Evolutionary conservation across 1,140 invertebrate genomes (phyloP).

Genomic region (Proales similis): DNA sequence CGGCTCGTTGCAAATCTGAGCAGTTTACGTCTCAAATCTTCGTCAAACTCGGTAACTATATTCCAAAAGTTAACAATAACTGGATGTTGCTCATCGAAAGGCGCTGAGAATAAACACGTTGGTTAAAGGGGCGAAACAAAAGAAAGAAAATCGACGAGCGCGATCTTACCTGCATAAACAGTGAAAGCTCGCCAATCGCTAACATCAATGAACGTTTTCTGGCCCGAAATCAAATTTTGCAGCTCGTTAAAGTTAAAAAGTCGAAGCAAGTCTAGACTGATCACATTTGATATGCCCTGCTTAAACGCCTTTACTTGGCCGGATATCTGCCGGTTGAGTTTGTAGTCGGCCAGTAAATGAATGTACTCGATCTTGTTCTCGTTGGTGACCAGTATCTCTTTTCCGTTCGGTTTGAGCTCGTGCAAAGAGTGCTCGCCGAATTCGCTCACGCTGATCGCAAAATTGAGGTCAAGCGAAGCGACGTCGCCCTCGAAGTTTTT

Average conservation of each 20-base stretch:
- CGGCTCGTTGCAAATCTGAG: slow-evolving; percentile 95
- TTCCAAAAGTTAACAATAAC: slow-evolving; percentile 75
- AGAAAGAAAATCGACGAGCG: not conserved
- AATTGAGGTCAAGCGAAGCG: slow-evolving; percentile 60
- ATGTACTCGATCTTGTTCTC: slow-evolving; percentile 92
- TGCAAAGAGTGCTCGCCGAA: slow-evolving; percentile 68
- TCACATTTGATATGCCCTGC: slow-evolving; percentile 72
- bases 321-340: slow-evolving; percentile 73
- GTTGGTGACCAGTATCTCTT: slow-evolving; percentile 78
- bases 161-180: slow-evolving; percentile 70
- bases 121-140: slow-evolving; percentile 36
- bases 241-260: slow-evolving; percentile 91
- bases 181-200: slow-evolving; percentile 76
- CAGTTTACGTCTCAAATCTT: slow-evolving; percentile 73
- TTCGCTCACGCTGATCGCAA: slow-evolving; percentile 79
- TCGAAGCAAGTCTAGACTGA: slow-evolving; percentile 79
- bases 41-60: slow-evolving; percentile 71
- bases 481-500: slow-evolving; percentile 63
- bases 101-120: not conserved
- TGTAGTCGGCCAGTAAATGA: slow-evolving; percentile 88
- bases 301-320: slow-evolving; percentile 42
- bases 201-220: slow-evolving; percentile 80
- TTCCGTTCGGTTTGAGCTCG: slow-evolving; percentile 80
- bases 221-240: slow-evolving; percentile 85
- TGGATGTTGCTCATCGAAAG: slow-evolving; percentile 57